These are phyloP conservation scores for Cotesia chilonis DNA, from an alignment of 1,140 invertebrate genomes.

Conservation along the genomic window DNA sequence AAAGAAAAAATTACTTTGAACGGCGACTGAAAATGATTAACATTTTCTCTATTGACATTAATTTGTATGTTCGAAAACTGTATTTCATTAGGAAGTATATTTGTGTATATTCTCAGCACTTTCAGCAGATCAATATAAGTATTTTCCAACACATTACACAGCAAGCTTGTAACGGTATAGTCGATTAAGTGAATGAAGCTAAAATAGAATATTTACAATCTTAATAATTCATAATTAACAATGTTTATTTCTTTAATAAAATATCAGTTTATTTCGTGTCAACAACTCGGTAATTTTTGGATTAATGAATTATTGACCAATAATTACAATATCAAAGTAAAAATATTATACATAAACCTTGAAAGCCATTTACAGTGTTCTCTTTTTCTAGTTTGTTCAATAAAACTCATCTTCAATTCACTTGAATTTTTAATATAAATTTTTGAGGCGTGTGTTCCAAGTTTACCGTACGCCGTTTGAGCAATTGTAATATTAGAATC, in stretches of 20 bases:
- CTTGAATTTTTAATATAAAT: slow-evolving; percentile 55
- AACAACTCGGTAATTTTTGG: too few species aligned
- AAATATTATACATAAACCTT: slow-evolving; percentile 64
- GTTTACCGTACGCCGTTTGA: slow-evolving; percentile 54
- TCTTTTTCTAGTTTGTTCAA: slow-evolving; percentile 82
- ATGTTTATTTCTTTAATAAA: too few species aligned
- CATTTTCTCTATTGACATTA: background rate
- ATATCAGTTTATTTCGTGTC: too few species aligned
- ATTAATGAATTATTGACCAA: too few species aligned
- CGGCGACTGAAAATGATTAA: background rate
- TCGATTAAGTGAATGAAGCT: slow-evolving; percentile 81
- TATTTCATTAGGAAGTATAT: slow-evolving; percentile 67
- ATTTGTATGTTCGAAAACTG: slow-evolving; percentile 35
- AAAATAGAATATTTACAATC: slow-evolving; percentile 1
- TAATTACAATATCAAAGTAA: too few species aligned
- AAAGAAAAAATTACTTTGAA: slow-evolving; percentile 1
- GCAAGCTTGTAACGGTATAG: slow-evolving; percentile 76
- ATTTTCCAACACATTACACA: slow-evolving; percentile 73
- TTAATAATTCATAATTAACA: background rate
- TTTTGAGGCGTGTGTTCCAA: slow-evolving; percentile 51
- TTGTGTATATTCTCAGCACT: slow-evolving; percentile 70
- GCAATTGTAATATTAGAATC: slow-evolving; percentile 66
- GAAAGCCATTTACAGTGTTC: slow-evolving; percentile 76
- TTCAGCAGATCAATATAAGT: slow-evolving; percentile 71
- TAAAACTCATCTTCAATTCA: slow-evolving; percentile 78